Conservation (phyloP, 2,113 vertebrate genomes). For the Octodon degus region DNA sequence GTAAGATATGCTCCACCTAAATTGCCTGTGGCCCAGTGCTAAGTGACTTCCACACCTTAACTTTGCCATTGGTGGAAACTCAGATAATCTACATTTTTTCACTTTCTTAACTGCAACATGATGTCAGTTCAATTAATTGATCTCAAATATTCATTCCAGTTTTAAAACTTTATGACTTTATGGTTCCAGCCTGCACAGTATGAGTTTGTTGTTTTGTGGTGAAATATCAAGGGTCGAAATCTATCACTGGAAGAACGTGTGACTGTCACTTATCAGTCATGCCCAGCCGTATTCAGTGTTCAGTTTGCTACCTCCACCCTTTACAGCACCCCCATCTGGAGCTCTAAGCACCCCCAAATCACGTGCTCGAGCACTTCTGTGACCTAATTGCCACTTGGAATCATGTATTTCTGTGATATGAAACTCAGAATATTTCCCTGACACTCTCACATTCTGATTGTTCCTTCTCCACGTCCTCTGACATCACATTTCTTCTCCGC, state of each 20-base stretch:
- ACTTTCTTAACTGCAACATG: slow-evolving; percentile 36
- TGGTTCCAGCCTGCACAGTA: background rate
- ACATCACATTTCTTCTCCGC: background rate
- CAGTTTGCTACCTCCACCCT: background rate
- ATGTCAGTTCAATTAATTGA: background rate
- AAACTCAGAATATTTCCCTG: background rate
- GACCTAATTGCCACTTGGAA: background rate
- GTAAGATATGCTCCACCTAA: background rate
- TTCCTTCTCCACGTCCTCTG: background rate
- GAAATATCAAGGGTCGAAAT: slow-evolving; percentile 50
- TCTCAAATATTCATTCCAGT: background rate
- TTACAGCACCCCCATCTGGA: background rate
- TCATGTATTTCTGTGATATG: background rate
- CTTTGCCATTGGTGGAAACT: background rate
- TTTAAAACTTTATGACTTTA: slow-evolving; percentile 72
- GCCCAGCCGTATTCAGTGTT: background rate
- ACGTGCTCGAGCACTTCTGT: background rate
- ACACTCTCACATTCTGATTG: background rate
- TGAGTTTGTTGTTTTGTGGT: background rate
- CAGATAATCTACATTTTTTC: background rate
- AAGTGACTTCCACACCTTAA: background rate
- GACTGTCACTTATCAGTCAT: background rate
- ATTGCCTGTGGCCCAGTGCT: background rate
- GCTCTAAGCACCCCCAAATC: background rate
- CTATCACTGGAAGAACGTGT: background rate